phyloP scores from a whole-genome alignment of 2,113 vertebrate genomes.

The Mesoclemmys tuberculata region DNA sequence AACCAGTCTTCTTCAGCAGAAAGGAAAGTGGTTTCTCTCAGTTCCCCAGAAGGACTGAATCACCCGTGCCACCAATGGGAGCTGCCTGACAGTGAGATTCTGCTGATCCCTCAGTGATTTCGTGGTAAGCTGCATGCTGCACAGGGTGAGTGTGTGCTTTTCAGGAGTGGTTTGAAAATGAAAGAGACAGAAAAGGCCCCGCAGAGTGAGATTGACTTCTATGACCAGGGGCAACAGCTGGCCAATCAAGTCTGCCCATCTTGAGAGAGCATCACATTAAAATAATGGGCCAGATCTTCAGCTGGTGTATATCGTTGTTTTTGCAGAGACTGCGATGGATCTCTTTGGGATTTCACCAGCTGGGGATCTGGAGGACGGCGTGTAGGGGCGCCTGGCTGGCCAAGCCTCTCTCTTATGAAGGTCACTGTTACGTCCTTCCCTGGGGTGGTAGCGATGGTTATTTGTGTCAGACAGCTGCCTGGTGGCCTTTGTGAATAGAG shows the following conservation, averaged over 20 bases:
- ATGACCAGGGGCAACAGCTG: neutral
- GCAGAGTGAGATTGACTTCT: neutral
- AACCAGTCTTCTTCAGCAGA: neutral
- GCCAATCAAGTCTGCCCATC: neutral
- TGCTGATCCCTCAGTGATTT: no score
- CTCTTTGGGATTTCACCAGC: neutral
- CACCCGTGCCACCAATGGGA: neutral
- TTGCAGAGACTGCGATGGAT: neutral
- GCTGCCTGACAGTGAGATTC: no score
- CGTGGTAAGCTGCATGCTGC: no score
- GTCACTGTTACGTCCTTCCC: no score
- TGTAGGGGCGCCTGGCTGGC: neutral
- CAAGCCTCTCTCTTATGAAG: neutral
- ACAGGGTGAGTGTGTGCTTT: neutral
- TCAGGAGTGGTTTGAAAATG: constrained; percentile 2
- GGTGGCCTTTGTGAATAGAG: neutral
- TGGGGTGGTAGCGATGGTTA: neutral
- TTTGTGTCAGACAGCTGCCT: neutral
- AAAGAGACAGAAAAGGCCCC: neutral
- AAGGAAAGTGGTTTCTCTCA: neutral
- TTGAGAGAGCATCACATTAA: neutral
- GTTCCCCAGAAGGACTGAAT: neutral
- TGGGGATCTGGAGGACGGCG: neutral
- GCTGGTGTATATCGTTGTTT: neutral
- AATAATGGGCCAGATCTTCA: neutral